phyloP scores from a whole-genome alignment of 1,140 invertebrate species.

The Drosophila insularis region DNA sequence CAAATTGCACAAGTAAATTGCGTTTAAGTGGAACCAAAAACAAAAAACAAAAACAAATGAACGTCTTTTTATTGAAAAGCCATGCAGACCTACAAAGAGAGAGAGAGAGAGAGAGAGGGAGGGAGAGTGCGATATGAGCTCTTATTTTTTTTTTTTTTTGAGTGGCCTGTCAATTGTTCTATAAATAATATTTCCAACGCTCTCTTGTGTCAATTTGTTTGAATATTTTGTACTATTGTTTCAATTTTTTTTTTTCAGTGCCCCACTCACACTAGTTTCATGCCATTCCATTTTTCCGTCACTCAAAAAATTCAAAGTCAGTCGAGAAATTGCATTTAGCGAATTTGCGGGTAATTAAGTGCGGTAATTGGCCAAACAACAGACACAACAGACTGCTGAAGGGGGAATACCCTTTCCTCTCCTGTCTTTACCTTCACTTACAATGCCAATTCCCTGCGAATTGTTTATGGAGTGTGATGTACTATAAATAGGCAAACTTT shows the following conservation, averaged over 20 bases:
- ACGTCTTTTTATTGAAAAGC: conserved; percentile 58
- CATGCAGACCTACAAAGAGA: conserved; percentile 24
- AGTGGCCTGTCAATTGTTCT: conserved; percentile 74
- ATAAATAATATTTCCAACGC: conserved; percentile 59
- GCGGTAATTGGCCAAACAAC: conserved; percentile 56
- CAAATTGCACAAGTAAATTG: conserved; percentile 76
- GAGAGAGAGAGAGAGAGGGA: neutral
- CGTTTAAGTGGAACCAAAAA: conserved; percentile 67
- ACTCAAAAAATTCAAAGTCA: too few species aligned
- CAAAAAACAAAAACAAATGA: conserved; percentile 17
- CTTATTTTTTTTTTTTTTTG: too few species aligned
- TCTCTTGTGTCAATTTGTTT: conserved; percentile 38
- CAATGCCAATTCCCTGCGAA: conserved; percentile 27
- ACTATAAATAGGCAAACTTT: conserved; percentile 28
- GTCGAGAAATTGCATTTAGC: conserved; percentile 28
- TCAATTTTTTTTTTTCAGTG: conserved; percentile 49
- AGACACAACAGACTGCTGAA: neutral
- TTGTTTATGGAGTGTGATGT: conserved; percentile 52
- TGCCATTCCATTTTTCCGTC: conserved; percentile 12
- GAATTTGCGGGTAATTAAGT: conserved; percentile 61
- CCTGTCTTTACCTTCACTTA: neutral
- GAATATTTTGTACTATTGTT: conserved; percentile 39
- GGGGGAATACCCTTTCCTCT: neutral
- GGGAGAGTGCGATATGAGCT: neutral
- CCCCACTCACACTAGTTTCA: conserved; percentile 12